Base-by-base conservation (phyloP, 2,113 vertebrate species). In the Pipa parva region DNA sequence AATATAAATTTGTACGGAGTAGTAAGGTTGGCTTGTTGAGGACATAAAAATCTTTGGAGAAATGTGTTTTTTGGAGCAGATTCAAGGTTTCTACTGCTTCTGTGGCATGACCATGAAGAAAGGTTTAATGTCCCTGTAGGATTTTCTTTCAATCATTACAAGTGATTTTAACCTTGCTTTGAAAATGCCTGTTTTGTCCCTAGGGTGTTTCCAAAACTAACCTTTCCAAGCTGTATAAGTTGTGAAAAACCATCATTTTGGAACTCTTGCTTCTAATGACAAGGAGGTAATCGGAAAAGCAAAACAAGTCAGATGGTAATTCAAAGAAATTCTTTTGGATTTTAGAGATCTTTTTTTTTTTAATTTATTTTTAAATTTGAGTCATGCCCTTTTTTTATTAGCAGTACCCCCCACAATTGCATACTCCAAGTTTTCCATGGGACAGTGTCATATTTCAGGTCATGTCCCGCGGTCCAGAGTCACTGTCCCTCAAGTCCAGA, bases 41-140 rank as follows among this genome's bases (percentile, higher is more conserved):
- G 55, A 46, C 56, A 58, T 27, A 51, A 59, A 51, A 29, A 26
- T 20, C 26, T 2, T 12, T 48, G 48, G 22, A 59, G 64, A 68
- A 59, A 21, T 50, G 39, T 51, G 56, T 51, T 59, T 48, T 58
- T 39, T 59, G 56, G 45, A 59, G 28, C 17, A 7, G 17, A 58
- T 31, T 59, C 64, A 68, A 59, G 56, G 55, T 27, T 68, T 42
- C 17, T n/a, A 56, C 57, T 21, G 29, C 49, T 59, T 68, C 56
- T 59, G 64, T 59, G 56, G 55, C 18, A 18, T 59, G 56, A 59
- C 64, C 29, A 48, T 28, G 56, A 29, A 68, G 54, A 59, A 68
- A 59, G 46, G 64, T 59, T 59, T 68, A 59, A 59, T 42, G 56
- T 68, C 64, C 64, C 64, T 59, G 64, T 20, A 51, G 64, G 56